Evolutionary conservation across 2,888 invertebrate genomes (phyloP), one percentile per base, ranked within the genome.

Genomic region (Siphlonurus alternatus): DNA sequence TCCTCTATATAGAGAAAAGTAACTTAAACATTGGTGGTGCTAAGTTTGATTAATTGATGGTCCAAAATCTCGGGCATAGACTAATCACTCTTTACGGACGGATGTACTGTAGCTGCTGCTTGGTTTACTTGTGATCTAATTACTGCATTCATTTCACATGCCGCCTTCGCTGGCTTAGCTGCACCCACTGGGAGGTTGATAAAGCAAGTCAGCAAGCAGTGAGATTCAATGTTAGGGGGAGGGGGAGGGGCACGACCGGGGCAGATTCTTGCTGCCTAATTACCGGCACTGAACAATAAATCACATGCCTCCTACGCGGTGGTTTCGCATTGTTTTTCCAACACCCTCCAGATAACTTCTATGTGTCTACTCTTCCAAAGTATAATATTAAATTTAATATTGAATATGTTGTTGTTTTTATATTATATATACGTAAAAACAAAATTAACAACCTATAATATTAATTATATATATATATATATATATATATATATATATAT

Each of bases 201-300:
- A 64, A 61, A 38, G 54, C 22, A 18, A 59, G 54, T 24, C 61
- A 25, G 59, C 56, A 66, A 61, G 25, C 65, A 61, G 54, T 63
- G 65, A 63, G 61, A 53, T 65, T 53, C 61, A 38, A 38, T 10
- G 38, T 10, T 5, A 38, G 60, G 23, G 61, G 51, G 62, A 62
- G 62, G 59, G 38, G 38, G 38, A 10, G 38, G 5, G 38, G 15
- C 15, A 38, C 5, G 15, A 38, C 38, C 5, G 15, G 15, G 38
- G 5, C 38, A 38, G 15, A 38, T 38, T 61, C 64, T 64, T 61
- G 54, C 56, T 61, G 62, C 54, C 66, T 66, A 66, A 66, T 66
- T 66, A 66, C 62, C 63, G 38, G 51, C 25, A 25, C 65, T 63
- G 61, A 65, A 65, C 65, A 25, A 66, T 66, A 66, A 66, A 66